Conservation (phyloP, 37 sponge, comb jelly and placozoan species). For the Cladorhizidae sp. region DNA sequence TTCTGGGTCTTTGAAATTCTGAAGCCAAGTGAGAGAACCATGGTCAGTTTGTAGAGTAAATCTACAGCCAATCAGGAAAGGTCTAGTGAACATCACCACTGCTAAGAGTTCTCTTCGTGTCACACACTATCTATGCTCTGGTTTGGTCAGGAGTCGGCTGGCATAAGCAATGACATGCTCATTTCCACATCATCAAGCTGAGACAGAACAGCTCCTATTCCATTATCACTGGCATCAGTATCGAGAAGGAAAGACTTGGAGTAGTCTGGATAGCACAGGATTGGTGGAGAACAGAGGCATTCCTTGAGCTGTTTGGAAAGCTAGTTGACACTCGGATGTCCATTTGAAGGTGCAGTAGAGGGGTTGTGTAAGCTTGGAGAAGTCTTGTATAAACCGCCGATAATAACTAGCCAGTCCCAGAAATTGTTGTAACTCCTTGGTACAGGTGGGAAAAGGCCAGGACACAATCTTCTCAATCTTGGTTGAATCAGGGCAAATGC, state of each 20-base stretch:
- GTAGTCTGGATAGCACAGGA: slow-evolving; percentile 10
- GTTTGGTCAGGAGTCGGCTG: slow-evolving; percentile 12
- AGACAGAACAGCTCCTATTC: slow-evolving; percentile 51
- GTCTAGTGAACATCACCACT: slow-evolving; percentile 11
- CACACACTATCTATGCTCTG: slow-evolving; percentile 31
- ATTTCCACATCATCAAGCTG: slow-evolving; percentile 24
- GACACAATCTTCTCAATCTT: slow-evolving; percentile 13
- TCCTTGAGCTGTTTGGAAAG: slow-evolving; percentile 7
- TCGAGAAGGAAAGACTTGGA: slow-evolving; percentile 35
- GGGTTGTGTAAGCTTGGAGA: slow-evolving; percentile 26
- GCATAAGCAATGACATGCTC: slow-evolving; percentile 36
- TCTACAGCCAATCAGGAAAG: slow-evolving; percentile 11
- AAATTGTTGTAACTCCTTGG: slow-evolving; percentile 30
- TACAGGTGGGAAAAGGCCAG: slow-evolving; percentile 30
- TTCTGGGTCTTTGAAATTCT: slow-evolving; percentile 35
- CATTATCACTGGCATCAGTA: slow-evolving; percentile 42
- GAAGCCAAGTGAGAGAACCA: slow-evolving; percentile 39
- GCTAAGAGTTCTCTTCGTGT: slow-evolving; percentile 30
- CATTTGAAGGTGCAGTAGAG: slow-evolving; percentile 36
- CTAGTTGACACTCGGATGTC: slow-evolving; percentile 22
- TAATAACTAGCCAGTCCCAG: slow-evolving; percentile 39
- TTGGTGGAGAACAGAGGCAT: slow-evolving; percentile 4
- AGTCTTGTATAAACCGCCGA: slow-evolving; percentile 8
- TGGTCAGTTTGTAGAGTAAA: slow-evolving; percentile 18
- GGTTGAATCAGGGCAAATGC: slow-evolving; percentile 18